Evolutionary conservation across 2,888 invertebrate genomes (phyloP).

Genomic region (Conops quadrifasciatus): DNA sequence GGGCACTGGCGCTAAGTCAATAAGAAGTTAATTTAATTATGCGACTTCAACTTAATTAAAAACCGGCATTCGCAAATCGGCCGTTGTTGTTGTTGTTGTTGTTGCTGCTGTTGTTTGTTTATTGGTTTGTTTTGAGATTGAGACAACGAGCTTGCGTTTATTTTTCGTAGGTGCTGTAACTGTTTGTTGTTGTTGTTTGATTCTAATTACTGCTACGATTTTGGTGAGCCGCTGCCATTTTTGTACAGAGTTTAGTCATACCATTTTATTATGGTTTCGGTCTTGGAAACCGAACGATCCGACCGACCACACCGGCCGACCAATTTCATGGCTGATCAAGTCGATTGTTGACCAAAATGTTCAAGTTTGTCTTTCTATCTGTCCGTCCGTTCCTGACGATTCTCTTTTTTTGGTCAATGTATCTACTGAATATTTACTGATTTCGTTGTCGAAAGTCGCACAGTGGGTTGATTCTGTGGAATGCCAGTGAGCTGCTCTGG

Average conservation of each 20-base stretch:
- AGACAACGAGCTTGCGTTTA: no score
- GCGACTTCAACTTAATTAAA: constrained; percentile 58
- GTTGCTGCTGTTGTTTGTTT: constrained; percentile 2
- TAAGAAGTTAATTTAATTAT: constrained; percentile 60
- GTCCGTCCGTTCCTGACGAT: not conserved
- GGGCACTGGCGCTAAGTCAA: constrained; percentile 46
- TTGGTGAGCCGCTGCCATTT: not conserved
- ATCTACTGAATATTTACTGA: not conserved
- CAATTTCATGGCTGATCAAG: no score
- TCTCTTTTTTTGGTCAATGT: not conserved
- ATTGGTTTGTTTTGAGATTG: not conserved
- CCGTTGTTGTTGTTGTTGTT: not conserved
- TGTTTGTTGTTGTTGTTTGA: no score
- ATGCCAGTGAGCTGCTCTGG: not conserved
- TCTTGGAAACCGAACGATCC: no score
- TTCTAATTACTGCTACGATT: no score
- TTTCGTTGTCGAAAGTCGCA: constrained; percentile 11
- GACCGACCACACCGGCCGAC: no score
- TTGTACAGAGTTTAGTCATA: not conserved
- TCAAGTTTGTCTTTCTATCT: not conserved
- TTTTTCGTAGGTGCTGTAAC: no score
- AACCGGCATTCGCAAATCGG: constrained; percentile 39
- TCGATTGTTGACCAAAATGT: no score
- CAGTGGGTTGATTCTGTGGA: constrained; percentile 24
- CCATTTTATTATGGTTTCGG: not conserved